phyloP scores from a whole-genome alignment of 2,797 vertebrate genomes.

The Brachymystax lenok region DNA sequence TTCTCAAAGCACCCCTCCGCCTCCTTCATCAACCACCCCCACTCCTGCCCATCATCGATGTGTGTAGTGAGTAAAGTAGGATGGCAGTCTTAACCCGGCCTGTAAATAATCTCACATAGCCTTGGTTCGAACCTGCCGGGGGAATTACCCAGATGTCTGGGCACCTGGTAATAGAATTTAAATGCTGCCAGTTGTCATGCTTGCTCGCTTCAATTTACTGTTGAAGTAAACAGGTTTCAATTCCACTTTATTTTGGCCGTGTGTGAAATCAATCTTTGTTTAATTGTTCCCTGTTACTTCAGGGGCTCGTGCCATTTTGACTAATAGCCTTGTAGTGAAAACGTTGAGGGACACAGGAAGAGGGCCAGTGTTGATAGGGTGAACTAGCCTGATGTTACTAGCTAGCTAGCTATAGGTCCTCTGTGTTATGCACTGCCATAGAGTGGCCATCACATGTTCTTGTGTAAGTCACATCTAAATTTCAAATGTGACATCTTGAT shows the following conservation, averaged over 20 bases:
- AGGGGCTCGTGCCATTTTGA: constrained; percentile 3
- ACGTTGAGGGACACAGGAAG: background rate
- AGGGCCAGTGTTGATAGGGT: background rate
- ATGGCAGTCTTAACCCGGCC: constrained; percentile 3
- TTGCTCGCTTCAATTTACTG: constrained; percentile 62
- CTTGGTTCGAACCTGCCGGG: constrained; percentile 14
- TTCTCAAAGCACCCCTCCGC: constrained; percentile 16
- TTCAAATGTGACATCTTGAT: constrained; percentile 62
- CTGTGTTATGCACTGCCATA: background rate
- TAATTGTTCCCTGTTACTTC: constrained; percentile 49
- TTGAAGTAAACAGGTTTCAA: constrained; percentile 65
- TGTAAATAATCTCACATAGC: constrained; percentile 43
- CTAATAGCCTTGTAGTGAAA: background rate
- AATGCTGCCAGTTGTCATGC: constrained; percentile 62
- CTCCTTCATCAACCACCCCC: constrained; percentile 1
- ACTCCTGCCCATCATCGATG: constrained; percentile 40
- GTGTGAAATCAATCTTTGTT: constrained; percentile 56
- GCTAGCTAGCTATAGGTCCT: background rate
- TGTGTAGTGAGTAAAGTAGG: background rate
- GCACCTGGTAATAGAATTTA: constrained; percentile 67
- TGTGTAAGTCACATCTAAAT: constrained; percentile 41
- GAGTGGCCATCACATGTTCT: constrained; percentile 21
- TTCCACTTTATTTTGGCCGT: constrained; percentile 49
- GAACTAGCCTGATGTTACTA: background rate
- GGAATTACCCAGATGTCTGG: constrained; percentile 65